phyloP scores from a whole-genome alignment of 2,113 vertebrate species.

The Lanius collurio region DNA sequence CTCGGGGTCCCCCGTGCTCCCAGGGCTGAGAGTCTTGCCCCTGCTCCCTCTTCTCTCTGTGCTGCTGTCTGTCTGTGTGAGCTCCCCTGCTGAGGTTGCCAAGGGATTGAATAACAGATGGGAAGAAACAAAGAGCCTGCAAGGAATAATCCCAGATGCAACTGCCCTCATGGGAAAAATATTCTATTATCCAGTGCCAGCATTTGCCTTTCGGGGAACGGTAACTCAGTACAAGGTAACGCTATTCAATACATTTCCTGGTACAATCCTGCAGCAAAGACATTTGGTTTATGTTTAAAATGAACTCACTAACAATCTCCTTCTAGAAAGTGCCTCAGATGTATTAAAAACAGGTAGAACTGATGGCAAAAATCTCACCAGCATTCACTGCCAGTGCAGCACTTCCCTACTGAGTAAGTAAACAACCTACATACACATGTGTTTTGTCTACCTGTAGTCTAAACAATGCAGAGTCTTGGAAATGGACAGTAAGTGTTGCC shows the following conservation, averaged over 20 bases:
- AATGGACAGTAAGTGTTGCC: not conserved
- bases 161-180: slow-evolving; percentile 4
- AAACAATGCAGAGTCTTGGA: not conserved
- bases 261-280: not conserved
- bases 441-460: not conserved
- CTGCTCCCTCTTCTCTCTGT: not conserved
- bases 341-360: not conserved
- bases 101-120: not conserved
- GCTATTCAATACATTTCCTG: not conserved
- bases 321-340: not conserved
- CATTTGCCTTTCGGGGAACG: not conserved
- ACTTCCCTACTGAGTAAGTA: not conserved
- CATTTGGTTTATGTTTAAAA: not conserved
- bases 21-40: fast-evolving
- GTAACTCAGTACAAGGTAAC: slow-evolving; percentile 49
- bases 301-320: not conserved
- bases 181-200: slow-evolving; percentile 37
- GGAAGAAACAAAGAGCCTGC: not conserved
- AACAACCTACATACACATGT: fast-evolving
- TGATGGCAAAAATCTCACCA: not conserved
- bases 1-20: not conserved
- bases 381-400: not conserved
- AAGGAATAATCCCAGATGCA: slow-evolving; percentile 30
- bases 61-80: not conserved
- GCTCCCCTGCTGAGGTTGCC: not conserved